Evolutionary conservation across 2,113 vertebrate genomes (phyloP), one percentile per base, ranked within the genome.

Genomic region (Scortum barcoo): DNA sequence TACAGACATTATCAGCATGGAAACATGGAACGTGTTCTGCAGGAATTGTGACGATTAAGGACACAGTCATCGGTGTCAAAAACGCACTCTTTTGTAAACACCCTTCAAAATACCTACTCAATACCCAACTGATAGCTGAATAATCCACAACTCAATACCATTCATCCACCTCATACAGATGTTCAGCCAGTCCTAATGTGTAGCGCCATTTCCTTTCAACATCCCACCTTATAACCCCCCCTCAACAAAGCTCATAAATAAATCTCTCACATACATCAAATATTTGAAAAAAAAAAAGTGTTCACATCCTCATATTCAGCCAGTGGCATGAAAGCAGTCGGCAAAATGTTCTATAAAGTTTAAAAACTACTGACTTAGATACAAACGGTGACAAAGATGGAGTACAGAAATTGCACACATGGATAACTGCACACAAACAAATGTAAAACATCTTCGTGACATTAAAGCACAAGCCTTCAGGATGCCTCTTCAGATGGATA

Each of bases 331-430:
- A 8, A 66, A 33, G 22, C 22, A 70, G 16, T 7, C 2, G n/a
- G 48, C 46, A 61, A 79, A 79, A 19, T 70, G 36, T 56, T 56
- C 36, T 53, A 61, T 22, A 8, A 30, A 30, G n/a, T 22, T 16
- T 36, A 36, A 36, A 36, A 36, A 26, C n/a, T 5, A 5, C 44
- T 28, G 17, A 72, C 54, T 54, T 54, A n/a, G 4, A 44, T 16
- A n/a, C 19, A 68, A 68, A 78, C 53, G 40, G 40, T 17, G 62
- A 5, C 19, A 73, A 16, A 60, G 17, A n/a, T 36, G n/a, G 22
- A 48, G n/a, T n/a, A n/a, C n/a, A n/a, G n/a, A n/a, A n/a, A n/a
- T n/a, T 50, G 46, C 17, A 50, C 46, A 50, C 20, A 50, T 7
- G 19, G 46, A 74, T 6, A 54, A 68, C n/a, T 19, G 26, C 13